phyloP scores from a whole-genome alignment of 2,113 vertebrate genomes.

The Copsychus sechellarum region DNA sequence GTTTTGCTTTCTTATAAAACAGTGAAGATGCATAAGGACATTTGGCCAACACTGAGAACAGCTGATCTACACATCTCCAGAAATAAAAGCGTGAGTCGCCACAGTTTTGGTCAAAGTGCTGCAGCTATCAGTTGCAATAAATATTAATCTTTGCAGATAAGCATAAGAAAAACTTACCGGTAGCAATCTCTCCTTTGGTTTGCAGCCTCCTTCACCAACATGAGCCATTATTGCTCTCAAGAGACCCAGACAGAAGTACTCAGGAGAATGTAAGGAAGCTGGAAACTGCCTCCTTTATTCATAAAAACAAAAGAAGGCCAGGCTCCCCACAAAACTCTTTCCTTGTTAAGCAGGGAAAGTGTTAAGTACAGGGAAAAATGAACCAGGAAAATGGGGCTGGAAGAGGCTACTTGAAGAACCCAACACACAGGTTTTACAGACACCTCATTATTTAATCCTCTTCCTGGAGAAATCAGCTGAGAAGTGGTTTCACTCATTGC shows the following conservation, averaged over 20 bases:
- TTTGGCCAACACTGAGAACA: background rate
- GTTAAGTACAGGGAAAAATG: background rate
- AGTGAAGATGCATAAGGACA: background rate
- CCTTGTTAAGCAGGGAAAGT: background rate
- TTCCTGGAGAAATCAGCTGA: background rate
- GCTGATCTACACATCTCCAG: background rate
- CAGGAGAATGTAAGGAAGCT: background rate
- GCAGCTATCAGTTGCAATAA: background rate
- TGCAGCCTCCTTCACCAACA: background rate
- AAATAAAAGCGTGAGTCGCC: background rate
- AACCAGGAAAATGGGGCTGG: background rate
- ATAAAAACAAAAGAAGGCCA: background rate
- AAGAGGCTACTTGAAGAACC: background rate
- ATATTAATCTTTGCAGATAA: background rate
- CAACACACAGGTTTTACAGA: background rate
- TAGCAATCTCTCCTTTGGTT: background rate
- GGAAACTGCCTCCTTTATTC: background rate
- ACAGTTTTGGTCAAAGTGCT: background rate
- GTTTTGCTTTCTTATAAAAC: background rate
- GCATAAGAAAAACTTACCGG: background rate
- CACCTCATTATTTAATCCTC: background rate
- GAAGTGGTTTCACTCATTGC: background rate
- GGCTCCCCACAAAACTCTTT: background rate
- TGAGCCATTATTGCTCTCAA: background rate
- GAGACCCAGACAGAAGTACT: background rate